Conservation (phyloP, 2,888 invertebrate species). For the Apotomis capreana region DNA sequence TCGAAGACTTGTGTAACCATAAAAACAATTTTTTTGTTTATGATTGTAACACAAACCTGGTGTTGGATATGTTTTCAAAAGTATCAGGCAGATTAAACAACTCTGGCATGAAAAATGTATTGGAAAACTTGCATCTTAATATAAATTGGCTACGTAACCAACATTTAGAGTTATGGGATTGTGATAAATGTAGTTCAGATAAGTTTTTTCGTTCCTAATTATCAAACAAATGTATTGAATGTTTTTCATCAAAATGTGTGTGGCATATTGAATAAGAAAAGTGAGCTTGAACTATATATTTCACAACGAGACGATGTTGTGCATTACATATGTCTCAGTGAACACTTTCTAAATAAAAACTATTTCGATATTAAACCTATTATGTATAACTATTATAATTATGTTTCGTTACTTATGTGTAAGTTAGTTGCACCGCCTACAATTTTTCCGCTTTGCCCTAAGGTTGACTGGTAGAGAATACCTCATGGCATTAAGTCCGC, state of each 20-base stretch:
- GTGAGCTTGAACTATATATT: constrained; percentile 12
- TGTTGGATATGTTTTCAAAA: constrained; percentile 5
- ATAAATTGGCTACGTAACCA: neutral
- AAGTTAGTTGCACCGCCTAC: too few relatives aligned
- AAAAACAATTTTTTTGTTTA: constrained; percentile 12
- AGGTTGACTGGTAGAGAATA: too few relatives aligned
- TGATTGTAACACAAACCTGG: constrained; percentile 2
- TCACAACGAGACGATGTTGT: neutral
- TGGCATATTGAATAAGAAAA: constrained; percentile 11
- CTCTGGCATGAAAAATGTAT: constrained; percentile 11
- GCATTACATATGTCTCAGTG: constrained; percentile 11
- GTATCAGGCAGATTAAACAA: neutral
- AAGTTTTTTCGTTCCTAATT: constrained; percentile 5
- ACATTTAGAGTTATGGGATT: too few relatives aligned
- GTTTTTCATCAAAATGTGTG: constrained; percentile 11
- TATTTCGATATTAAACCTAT: neutral
- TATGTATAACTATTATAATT: too few relatives aligned
- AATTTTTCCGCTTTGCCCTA: too few relatives aligned
- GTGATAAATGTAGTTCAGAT: neutral
- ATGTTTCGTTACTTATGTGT: too few relatives aligned
- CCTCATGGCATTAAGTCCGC: too few relatives aligned
- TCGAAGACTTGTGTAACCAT: neutral
- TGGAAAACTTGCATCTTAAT: constrained; percentile 3
- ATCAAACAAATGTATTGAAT: neutral
- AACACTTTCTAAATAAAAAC: constrained; percentile 15